Conservation (phyloP, 2,888 invertebrate genomes). For the Caenorhabditis sp. region DNA sequence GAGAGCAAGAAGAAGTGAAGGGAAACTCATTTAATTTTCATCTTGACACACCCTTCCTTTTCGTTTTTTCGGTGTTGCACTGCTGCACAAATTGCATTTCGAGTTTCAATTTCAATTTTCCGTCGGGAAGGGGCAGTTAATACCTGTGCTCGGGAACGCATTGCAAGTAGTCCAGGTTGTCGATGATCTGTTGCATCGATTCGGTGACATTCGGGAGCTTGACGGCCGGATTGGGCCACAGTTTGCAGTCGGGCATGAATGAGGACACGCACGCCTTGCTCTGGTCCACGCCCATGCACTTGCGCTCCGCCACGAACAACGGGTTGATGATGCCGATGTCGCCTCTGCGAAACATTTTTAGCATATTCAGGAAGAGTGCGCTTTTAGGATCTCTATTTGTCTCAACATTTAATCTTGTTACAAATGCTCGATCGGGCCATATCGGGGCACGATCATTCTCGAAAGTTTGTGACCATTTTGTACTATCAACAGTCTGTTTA, state of each 20-base stretch:
- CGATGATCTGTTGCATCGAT: conserved; percentile 73
- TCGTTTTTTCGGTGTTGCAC: too few species aligned
- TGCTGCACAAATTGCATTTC: too few species aligned
- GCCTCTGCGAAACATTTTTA: conserved; percentile 66
- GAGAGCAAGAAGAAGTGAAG: too few species aligned
- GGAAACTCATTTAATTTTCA: too few species aligned
- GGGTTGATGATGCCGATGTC: conserved; percentile 75
- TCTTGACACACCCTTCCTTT: too few species aligned
- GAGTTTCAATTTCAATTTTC: background rate
- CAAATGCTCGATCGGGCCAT: too few species aligned
- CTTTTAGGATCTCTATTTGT: background rate
- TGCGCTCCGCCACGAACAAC: conserved; percentile 77
- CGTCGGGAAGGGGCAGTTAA: background rate
- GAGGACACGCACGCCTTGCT: conserved; percentile 72
- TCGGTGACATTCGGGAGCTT: conserved; percentile 76
- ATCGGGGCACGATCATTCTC: too few species aligned
- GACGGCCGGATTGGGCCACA: conserved; percentile 75
- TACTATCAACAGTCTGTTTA: too few species aligned
- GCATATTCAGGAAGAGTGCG: background rate
- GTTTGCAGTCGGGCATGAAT: conserved; percentile 67
- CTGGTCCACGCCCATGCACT: conserved; percentile 76
- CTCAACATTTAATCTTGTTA: too few species aligned
- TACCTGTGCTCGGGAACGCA: conserved; percentile 75
- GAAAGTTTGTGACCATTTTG: too few species aligned
- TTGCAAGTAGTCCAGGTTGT: conserved; percentile 75